Base-by-base conservation (phyloP, 37 sponge, comb jelly and placozoan species). In the Haliclona indistincta region DNA sequence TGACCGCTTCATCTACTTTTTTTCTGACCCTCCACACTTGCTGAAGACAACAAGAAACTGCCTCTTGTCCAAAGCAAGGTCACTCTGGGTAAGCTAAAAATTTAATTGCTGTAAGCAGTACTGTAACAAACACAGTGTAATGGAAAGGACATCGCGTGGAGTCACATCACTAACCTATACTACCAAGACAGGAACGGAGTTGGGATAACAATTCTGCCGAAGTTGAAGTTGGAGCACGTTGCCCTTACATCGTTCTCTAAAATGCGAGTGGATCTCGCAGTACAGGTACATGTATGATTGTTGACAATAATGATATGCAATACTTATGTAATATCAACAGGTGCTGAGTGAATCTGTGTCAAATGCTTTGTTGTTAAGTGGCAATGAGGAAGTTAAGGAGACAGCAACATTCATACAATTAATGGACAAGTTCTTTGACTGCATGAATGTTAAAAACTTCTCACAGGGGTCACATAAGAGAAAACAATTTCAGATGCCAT, bases 161-260 rank as follows among this genome's bases (percentile, higher is more conserved):
- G 28, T 4, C 83, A 82, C 43, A 4, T 82, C 23, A 54, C 15
- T 0, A 34, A 64, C 4, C 55, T 82, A 0, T 82, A 82, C 38
- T 6, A 41, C 1, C 7, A 28, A 42, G 35, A 64, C 61, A 82
- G 68, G n/a, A 22, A 20, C 11, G 74, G 64, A 26, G 3, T 22
- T 20, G 62, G 62, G 32, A 29, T 72, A 7, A 53, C 64, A n/a
- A 25, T 82, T 13, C 54, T 82, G 17, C 83, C 83, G 13, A 78
- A 77, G 62, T 63, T 86, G 34, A 86, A 71, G 43, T 70, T 32
- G 29, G 80, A 86, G 70, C 86, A 86, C 61, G 41, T 86, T 3
- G 41, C 55, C 38, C 63, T 86, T 4, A 86, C 80, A 5, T 56
- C 69, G 3, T 80, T 80, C 52, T 73, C 74, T 34, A 73, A 73